Evolutionary conservation across 2,113 vertebrate genomes (phyloP), one percentile per base, ranked within the genome.

Genomic region (Lynx canadensis): DNA sequence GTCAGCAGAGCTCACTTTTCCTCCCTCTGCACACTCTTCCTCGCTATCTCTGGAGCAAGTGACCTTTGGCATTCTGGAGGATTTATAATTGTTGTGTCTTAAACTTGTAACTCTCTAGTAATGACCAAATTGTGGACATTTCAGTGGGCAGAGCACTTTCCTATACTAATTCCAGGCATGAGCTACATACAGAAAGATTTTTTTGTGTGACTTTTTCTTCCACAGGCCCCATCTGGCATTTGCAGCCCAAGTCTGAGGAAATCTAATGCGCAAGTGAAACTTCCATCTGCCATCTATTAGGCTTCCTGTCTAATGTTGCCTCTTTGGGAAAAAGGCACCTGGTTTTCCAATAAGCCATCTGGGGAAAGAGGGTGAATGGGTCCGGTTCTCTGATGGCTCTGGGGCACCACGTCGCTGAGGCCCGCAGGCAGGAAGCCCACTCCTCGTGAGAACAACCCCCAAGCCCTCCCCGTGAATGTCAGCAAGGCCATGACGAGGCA

Each of bases 101-200:
- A 52, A 91, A 68, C 29, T 31, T 50, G 5, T 19, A 45, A 57
- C 82, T 73, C 81, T 68, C 82, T 52, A 48, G 91, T 48, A 92
- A 86, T 55, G 87, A 91, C 57, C 65, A 52, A 91, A 52, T 1
- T 16, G 78, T 87, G 92, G 66, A 65, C 55, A 66, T 91, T 84
- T 63, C 45, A 63, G 14, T 57, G 73, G 89, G 66, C 31, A 81
- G 71, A 65, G 36, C 38, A 50, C 82, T 65, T 81, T 12, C n/a
- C 48, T 86, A 16, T 29, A 36, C 48, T 41, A 23, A 74, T 76
- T 41, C 57, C 41, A 69, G 38, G 27, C 41, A 1, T 84, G 81
- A 93, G 71, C 63, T 41, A 21, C 83, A 68, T 9, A 90, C 25
- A 55, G n/a, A 36, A 71, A 69, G 60, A n/a, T 66, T 48, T 31